Conservation (phyloP, 2,797 vertebrate species). For the Chelon auratus region DNA sequence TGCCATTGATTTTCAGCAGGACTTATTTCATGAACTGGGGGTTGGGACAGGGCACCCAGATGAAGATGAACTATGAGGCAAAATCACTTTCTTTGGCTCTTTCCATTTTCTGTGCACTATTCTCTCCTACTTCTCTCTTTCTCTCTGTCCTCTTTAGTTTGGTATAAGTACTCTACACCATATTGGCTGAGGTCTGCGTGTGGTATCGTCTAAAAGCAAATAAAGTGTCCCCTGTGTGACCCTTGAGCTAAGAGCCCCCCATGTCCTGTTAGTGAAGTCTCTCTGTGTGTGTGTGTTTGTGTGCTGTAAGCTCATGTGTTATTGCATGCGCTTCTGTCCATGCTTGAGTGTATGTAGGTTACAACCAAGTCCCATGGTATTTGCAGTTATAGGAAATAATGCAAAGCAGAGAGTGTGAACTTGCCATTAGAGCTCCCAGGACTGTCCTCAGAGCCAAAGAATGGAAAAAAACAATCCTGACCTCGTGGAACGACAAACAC, state of each 20-base stretch:
- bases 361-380: constrained; percentile 69
- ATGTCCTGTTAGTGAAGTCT: constrained; percentile 44
- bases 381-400: constrained; percentile 70
- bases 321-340: constrained; percentile 32
- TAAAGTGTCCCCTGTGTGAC: constrained; percentile 56
- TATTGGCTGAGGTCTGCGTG: constrained; percentile 50
- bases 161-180: constrained; percentile 39
- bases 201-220: constrained; percentile 62
- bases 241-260: constrained; percentile 44
- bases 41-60: constrained; percentile 84
- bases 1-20: constrained; percentile 88
- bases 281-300: constrained; percentile 13
- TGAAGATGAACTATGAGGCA: constrained; percentile 89
- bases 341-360: constrained; percentile 55
- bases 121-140: constrained; percentile 47
- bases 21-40: constrained; percentile 88
- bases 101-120: constrained; percentile 62
- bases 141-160: constrained; percentile 57
- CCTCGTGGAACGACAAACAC: constrained; percentile 44
- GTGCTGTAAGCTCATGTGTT: constrained; percentile 25
- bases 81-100: constrained; percentile 81
- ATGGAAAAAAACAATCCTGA: constrained; percentile 67
- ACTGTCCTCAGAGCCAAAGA: constrained; percentile 47
- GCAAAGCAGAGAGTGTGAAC: constrained; percentile 67
- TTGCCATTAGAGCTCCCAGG: constrained; percentile 70